phyloP scores from a whole-genome alignment of 2,113 vertebrate genomes.

The Verasper variegatus region DNA sequence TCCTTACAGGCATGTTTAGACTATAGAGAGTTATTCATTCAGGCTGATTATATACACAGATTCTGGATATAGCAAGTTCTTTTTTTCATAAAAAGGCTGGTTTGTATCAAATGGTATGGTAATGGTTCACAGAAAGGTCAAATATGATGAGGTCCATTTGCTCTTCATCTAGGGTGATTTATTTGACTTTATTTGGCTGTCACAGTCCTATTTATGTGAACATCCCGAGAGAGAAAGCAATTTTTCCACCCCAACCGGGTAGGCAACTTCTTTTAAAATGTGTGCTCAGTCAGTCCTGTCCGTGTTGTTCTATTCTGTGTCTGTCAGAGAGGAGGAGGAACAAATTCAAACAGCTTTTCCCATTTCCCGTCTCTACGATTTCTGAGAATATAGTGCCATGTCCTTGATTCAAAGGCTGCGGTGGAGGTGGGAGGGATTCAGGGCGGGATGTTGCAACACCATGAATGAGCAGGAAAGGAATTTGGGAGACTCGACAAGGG shows the following conservation, averaged over 20 bases:
- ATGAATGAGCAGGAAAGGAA: slow-evolving; percentile 67
- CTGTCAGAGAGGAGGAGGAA: slow-evolving; percentile 48
- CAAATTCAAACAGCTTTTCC: slow-evolving; percentile 49
- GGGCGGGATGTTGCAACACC: slow-evolving; percentile 30
- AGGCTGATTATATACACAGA: slow-evolving; percentile 35
- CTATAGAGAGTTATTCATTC: slow-evolving; percentile 27
- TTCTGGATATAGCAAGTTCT: slow-evolving; percentile 12
- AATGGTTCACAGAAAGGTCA: slow-evolving; percentile 14
- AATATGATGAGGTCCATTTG: slow-evolving; percentile 2
- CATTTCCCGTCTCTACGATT: slow-evolving; percentile 57
- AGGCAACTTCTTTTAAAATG: slow-evolving; percentile 48
- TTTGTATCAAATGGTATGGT: background rate
- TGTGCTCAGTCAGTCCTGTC: slow-evolving; percentile 12
- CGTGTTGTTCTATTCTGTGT: slow-evolving; percentile 29
- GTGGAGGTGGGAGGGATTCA: slow-evolving; percentile 21
- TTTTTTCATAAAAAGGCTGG: background rate
- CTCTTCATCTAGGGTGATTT: slow-evolving; percentile 1
- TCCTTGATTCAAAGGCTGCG: slow-evolving; percentile 48
- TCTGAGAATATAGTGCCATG: slow-evolving; percentile 51
- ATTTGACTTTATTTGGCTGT: slow-evolving; percentile 2
- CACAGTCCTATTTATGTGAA: background rate
- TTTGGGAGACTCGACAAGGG: slow-evolving; percentile 35
- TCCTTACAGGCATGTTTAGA: slow-evolving; percentile 30
- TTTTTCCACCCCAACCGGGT: slow-evolving; percentile 29
- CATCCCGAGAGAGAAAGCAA: slow-evolving; percentile 2